Evolutionary conservation across 92 coral and sea anemone species (phyloP).

Genomic region (Porites divaricata): DNA sequence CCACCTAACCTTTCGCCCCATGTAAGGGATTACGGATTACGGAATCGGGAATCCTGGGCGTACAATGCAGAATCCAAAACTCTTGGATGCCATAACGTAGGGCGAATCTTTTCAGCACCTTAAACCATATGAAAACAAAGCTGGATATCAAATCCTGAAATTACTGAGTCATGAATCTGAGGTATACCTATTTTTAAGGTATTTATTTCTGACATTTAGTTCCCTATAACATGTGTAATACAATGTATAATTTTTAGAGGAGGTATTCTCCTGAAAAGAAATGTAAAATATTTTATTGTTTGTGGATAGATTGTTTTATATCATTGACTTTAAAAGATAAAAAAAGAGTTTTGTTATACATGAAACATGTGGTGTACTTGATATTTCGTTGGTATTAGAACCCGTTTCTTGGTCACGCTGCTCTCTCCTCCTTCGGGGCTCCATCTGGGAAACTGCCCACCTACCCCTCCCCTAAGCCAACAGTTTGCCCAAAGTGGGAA

Average conservation of each 20-base stretch:
- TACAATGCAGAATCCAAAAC: too few species aligned
- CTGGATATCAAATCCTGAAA: background rate
- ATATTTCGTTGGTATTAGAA: too few species aligned
- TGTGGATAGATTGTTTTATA: conserved; percentile 46
- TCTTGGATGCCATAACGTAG: too few species aligned
- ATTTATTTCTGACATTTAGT: conserved; percentile 9
- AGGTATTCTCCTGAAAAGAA: conserved; percentile 6
- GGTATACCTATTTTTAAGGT: background rate
- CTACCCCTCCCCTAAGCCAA: too few species aligned
- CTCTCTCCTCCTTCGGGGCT: too few species aligned
- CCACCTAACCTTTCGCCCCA: too few species aligned
- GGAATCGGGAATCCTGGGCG: too few species aligned
- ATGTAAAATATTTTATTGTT: conserved; percentile 50
- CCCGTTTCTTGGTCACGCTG: too few species aligned
- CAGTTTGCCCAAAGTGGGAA: too few species aligned
- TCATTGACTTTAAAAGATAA: conserved; percentile 27
- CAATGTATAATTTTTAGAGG: conserved; percentile 35
- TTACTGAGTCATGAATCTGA: background rate
- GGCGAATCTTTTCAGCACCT: background rate
- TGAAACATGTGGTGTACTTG: background rate
- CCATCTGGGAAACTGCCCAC: too few species aligned
- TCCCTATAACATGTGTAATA: conserved; percentile 9
- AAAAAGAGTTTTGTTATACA: conserved; percentile 28
- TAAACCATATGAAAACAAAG: background rate
- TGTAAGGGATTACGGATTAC: too few species aligned